phyloP scores from a whole-genome alignment of 23 tunicate species.

The Botrylloides violaceus region DNA sequence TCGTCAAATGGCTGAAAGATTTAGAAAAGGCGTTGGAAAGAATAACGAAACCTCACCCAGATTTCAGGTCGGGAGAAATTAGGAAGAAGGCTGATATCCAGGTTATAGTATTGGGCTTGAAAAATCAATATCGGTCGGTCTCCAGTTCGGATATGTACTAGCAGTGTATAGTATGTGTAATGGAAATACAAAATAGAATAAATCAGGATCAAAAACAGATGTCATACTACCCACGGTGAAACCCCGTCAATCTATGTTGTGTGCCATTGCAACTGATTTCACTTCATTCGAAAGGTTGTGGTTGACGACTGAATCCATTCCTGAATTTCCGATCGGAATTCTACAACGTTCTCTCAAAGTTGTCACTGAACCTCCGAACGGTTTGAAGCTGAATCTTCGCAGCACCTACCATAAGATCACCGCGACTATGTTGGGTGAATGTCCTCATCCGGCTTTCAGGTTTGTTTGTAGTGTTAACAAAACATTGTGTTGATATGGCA shows the following conservation, averaged over 20 bases:
- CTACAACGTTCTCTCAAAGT: conserved; percentile 95
- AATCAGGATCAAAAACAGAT: too few species aligned
- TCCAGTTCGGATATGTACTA: too few species aligned
- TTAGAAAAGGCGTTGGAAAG: conserved; percentile 81
- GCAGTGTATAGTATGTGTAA: too few species aligned
- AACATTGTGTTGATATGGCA: too few species aligned
- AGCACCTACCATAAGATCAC: conserved; percentile 94
- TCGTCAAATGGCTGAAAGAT: conserved; percentile 97
- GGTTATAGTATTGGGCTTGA: too few species aligned
- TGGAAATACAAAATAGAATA: too few species aligned
- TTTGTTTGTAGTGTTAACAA: too few species aligned
- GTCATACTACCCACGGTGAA: too few species aligned
- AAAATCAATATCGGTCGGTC: too few species aligned
- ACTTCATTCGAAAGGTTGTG: conserved; percentile 89
- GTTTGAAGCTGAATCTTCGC: conserved; percentile 89
- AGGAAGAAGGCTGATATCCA: too few species aligned
- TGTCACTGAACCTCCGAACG: conserved; percentile 99
- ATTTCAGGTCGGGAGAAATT: conserved; percentile 85
- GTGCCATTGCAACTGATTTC: too few species aligned
- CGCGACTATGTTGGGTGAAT: conserved; percentile 71
- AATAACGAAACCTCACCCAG: conserved; percentile 98
- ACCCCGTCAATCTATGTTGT: too few species aligned
- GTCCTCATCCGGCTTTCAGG: conserved; percentile 95
- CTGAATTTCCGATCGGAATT: conserved; percentile 97
- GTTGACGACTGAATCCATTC: conserved; percentile 99